Conservation (phyloP, 1,140 invertebrate genomes). For the Tetragnatha versicolor region DNA sequence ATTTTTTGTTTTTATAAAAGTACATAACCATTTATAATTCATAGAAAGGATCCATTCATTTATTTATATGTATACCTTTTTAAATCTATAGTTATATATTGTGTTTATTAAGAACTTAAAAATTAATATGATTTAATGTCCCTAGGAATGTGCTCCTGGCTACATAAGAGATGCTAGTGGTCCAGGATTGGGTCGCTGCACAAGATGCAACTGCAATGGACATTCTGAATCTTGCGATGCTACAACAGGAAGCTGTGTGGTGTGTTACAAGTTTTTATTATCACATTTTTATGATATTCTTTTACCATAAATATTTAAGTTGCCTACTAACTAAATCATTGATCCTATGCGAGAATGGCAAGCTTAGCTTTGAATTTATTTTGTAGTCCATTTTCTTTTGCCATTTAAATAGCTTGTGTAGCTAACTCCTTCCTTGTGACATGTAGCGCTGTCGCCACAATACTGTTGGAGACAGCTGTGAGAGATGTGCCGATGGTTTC, state of each 20-base stretch:
- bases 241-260: conserved; percentile 67
- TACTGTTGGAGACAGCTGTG: conserved; percentile 69
- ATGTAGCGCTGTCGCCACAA: conserved; percentile 67
- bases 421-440: neutral
- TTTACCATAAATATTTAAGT: neutral
- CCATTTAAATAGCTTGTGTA: too few species aligned
- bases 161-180: conserved; percentile 78
- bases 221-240: conserved; percentile 69
- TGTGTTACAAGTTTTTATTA: conserved; percentile 39
- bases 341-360: too few species aligned
- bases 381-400: too few species aligned
- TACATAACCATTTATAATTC: too few species aligned
- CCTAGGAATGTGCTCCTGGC: conserved; percentile 75
- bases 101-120: too few species aligned
- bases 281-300: neutral
- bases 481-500: conserved; percentile 68
- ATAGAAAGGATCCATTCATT: too few species aligned
- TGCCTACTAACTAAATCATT: neutral
- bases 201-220: conserved; percentile 70
- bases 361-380: too few species aligned
- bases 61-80: too few species aligned
- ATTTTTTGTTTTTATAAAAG: too few species aligned
- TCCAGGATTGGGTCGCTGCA: conserved; percentile 71
- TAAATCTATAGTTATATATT: too few species aligned
- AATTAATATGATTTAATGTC: too few species aligned